Percentiles rank a stretch among this genome's conserved stretches.
These are phyloP conservation scores for Atta texana DNA, from an alignment of 1,140 invertebrate genomes.

Conservation along the genomic window DNA sequence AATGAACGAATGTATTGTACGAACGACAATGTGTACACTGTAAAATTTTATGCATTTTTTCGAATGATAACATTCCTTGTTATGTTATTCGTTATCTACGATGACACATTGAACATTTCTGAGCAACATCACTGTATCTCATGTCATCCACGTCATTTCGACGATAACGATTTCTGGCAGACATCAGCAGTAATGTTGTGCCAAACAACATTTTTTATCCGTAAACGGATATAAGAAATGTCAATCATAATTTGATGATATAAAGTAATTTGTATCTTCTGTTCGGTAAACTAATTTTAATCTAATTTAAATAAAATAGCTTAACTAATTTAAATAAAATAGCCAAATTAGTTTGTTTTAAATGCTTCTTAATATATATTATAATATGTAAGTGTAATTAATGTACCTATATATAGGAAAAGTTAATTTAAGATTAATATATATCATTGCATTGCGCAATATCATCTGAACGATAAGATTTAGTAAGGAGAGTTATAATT, in stretches of 20 bases:
- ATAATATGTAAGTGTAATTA: neutral
- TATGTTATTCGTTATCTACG: constrained; percentile 28
- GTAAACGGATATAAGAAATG: neutral
- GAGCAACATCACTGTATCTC: neutral
- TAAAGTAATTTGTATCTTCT: neutral
- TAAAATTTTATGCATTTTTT: constrained; percentile 43
- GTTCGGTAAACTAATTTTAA: neutral
- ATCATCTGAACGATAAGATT: neutral
- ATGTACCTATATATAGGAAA: neutral
- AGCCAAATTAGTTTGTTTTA: neutral
- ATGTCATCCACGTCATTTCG: neutral
- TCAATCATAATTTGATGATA: constrained; percentile 3
- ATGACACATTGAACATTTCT: constrained; percentile 3
- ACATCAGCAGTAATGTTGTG: constrained; percentile 18
- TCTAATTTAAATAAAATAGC: neutral
- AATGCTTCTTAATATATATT: neutral
- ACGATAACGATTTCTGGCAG: constrained; percentile 6
- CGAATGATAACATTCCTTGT: constrained; percentile 44
- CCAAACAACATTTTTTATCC: neutral
- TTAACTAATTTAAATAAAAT: too few relatives aligned
- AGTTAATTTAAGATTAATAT: neutral
- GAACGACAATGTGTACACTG: neutral
- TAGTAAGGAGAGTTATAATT: too few relatives aligned
- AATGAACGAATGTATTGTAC: constrained; percentile 8
- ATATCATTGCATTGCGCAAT: neutral